Conservation (phyloP, 2,888 invertebrate genomes). For the Itoplectis maculator region DNA sequence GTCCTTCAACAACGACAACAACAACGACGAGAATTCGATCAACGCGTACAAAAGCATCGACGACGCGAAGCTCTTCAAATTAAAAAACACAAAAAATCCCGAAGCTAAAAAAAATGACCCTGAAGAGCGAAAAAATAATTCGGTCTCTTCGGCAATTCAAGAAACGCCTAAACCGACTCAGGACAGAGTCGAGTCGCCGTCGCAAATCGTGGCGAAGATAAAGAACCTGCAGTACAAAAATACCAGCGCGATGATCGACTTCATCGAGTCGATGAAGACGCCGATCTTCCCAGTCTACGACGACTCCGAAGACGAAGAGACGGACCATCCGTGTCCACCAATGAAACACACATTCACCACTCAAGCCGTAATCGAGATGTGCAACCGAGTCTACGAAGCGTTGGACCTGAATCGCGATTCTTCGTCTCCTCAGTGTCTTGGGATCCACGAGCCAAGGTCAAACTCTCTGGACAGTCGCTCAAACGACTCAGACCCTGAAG, state of each 20-base stretch:
- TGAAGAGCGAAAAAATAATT: background rate
- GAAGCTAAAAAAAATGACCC: background rate
- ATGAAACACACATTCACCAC: constrained; percentile 2
- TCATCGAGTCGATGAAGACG: background rate
- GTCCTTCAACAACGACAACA: constrained; percentile 17
- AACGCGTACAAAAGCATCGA: constrained; percentile 9
- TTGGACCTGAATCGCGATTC: constrained; percentile 9
- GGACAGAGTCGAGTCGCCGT: background rate
- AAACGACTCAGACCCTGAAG: background rate
- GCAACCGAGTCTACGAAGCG: constrained; percentile 27
- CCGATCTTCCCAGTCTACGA: background rate
- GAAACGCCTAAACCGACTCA: background rate
- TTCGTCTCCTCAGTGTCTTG: background rate
- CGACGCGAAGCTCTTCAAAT: background rate
- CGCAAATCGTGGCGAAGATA: background rate
- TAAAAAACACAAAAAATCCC: background rate
- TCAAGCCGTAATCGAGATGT: constrained; percentile 35
- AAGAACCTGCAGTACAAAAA: background rate
- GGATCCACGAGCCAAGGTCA: background rate
- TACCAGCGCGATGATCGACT: background rate
- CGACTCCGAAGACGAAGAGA: background rate
- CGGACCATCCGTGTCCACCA: background rate
- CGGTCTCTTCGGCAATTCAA: background rate
- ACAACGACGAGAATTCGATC: constrained; percentile 16
- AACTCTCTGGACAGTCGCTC: background rate